These are phyloP conservation scores for Gymnothorax reevesii DNA, from an alignment of 2,797 vertebrate species.

Conservation along the genomic window DNA sequence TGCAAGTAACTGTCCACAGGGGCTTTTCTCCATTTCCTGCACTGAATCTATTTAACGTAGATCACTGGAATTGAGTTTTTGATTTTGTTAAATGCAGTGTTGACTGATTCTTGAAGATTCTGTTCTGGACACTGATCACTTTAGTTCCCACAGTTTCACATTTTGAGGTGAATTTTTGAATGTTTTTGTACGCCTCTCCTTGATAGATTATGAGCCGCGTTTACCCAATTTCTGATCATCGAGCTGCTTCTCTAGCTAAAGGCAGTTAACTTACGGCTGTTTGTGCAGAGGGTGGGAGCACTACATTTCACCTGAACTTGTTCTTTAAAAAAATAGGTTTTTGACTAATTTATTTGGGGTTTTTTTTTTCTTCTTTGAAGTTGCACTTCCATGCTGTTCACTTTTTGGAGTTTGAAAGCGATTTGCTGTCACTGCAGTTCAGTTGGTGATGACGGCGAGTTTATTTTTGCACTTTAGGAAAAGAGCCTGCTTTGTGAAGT, in stretches of 20 bases:
- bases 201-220: slow-evolving; percentile 22
- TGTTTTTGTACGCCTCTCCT: neutral
- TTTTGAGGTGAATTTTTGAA: too few relatives aligned
- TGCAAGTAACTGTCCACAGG: neutral
- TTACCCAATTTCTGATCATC: slow-evolving; percentile 17
- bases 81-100: neutral
- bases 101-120: neutral
- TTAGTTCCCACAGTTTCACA: neutral
- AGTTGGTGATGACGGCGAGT: neutral
- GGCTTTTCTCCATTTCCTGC: neutral
- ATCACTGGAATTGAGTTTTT: neutral
- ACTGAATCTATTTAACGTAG: neutral
- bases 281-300: too few relatives aligned
- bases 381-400: slow-evolving; percentile 20
- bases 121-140: slow-evolving; percentile 5
- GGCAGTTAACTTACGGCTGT: neutral
- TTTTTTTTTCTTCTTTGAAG: neutral
- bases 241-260: neutral
- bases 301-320: neutral
- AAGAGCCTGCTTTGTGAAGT: too few relatives aligned
- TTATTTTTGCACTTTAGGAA: neutral
- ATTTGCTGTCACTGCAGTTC: neutral
- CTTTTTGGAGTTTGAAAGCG: neutral
- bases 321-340: slow-evolving; percentile 4
- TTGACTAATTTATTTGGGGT: neutral